A percentile compares a stretch with the other conserved stretches of the same genome.
Evolutionary conservation across 2,113 vertebrate genomes (phyloP).

Genomic region (Cottus gobio): DNA sequence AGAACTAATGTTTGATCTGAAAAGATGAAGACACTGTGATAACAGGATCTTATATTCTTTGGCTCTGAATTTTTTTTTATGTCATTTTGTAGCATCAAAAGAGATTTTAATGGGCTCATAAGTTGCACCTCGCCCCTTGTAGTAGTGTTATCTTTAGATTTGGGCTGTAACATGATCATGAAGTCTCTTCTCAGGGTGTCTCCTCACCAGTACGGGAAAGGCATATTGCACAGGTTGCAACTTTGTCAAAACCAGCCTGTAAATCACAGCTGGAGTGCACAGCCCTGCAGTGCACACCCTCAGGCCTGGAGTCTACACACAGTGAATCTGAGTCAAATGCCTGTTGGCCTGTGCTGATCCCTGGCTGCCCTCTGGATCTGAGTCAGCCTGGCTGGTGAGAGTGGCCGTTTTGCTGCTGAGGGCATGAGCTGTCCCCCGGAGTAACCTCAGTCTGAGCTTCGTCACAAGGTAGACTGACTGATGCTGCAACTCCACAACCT

Average conservation of each 20-base stretch:
- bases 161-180: conserved; percentile 51
- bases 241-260: conserved; percentile 71
- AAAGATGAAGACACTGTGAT: neutral
- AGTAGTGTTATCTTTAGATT: conserved; percentile 41
- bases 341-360: conserved; percentile 33
- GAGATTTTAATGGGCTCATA: neutral
- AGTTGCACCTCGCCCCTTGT: conserved; percentile 3
- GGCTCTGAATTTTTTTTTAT: neutral
- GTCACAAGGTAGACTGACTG: conserved; percentile 41
- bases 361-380: conserved; percentile 67
- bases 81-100: neutral
- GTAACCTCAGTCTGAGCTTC: conserved; percentile 41
- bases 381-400: conserved; percentile 59
- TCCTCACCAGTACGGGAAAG: conserved; percentile 49
- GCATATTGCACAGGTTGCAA: conserved; percentile 62
- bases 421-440: conserved; percentile 38
- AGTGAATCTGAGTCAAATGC: conserved; percentile 46
- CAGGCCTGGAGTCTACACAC: conserved; percentile 20
- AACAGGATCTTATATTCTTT: neutral
- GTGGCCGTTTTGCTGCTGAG: conserved; percentile 49
- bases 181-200: conserved; percentile 49
- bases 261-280: conserved; percentile 70
- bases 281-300: conserved; percentile 43
- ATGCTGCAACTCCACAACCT: conserved; percentile 18
- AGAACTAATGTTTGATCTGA: neutral